Conservation (phyloP, 2,888 invertebrate genomes). For the Carcina quercana region DNA sequence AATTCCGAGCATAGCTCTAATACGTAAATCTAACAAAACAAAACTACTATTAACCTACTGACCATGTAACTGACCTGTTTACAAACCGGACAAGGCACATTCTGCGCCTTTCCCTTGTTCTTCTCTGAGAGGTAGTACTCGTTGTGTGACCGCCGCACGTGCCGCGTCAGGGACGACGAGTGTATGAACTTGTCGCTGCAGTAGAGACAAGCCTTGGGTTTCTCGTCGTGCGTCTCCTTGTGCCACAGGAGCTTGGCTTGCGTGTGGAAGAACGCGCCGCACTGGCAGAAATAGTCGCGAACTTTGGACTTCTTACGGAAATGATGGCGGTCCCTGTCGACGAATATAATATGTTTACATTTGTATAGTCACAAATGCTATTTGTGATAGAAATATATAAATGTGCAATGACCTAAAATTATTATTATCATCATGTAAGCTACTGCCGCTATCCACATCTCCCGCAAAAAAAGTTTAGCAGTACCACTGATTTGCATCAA, state of each 20-base stretch:
- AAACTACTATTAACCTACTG: no score
- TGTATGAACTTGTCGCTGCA: slow-evolving; percentile 93
- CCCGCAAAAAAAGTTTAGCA: no score
- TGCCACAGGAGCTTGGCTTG: slow-evolving; percentile 91
- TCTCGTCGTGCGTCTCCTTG: slow-evolving; percentile 87
- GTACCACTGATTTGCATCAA: no score
- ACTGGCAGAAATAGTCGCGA: slow-evolving; percentile 82
- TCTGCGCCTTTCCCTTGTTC: slow-evolving; percentile 77
- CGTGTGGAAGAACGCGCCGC: slow-evolving; percentile 88
- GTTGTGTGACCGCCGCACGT: slow-evolving; percentile 87
- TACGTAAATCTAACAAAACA: no score
- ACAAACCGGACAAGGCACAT: slow-evolving; percentile 86
- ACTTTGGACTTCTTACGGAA: slow-evolving; percentile 80
- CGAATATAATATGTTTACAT: no score
- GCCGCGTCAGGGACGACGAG: slow-evolving; percentile 86
- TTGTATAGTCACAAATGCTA: no score
- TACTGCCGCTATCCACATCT: no score
- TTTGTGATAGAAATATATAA: no score
- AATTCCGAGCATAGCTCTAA: no score
- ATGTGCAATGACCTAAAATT: no score
- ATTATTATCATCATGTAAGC: no score
- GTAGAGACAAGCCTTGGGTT: slow-evolving; percentile 88
- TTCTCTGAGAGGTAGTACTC: slow-evolving; percentile 81
- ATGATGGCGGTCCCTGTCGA: slow-evolving; percentile 81
- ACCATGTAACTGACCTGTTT: slow-evolving; percentile 50